These are phyloP conservation scores for Poecilia velifera DNA, from an alignment of 2,797 vertebrate species.

Conservation along the genomic window DNA sequence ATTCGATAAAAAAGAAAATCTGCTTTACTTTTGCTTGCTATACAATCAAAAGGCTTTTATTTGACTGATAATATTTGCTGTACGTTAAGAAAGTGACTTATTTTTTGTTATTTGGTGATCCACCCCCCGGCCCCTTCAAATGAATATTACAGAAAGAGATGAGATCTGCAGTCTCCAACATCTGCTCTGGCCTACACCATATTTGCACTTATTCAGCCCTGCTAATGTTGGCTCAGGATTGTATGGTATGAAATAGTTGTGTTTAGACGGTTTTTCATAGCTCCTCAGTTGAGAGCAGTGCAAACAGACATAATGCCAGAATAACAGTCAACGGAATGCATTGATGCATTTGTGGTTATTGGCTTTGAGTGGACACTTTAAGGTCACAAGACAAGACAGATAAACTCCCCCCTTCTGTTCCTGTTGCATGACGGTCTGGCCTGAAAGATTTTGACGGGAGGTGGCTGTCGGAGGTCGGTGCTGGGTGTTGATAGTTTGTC, in stretches of 20 bases:
- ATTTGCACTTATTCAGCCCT: slow-evolving; percentile 55
- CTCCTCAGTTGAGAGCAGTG: slow-evolving; percentile 72
- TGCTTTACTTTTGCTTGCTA: neutral
- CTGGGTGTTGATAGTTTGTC: slow-evolving; percentile 7
- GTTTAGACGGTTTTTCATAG: slow-evolving; percentile 77
- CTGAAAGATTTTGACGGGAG: slow-evolving; percentile 49
- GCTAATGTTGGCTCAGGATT: slow-evolving; percentile 56
- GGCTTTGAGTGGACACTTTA: slow-evolving; percentile 75
- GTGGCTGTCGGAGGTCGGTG: slow-evolving; percentile 21
- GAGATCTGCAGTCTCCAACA: slow-evolving; percentile 23
- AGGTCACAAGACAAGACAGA: slow-evolving; percentile 75
- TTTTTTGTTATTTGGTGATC: neutral
- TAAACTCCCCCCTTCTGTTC: slow-evolving; percentile 53
- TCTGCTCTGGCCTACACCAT: slow-evolving; percentile 43
- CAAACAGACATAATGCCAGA: slow-evolving; percentile 81
- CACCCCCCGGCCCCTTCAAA: rapidly evolving
- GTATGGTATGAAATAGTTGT: slow-evolving; percentile 66
- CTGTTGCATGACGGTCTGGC: slow-evolving; percentile 49
- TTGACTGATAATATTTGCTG: neutral
- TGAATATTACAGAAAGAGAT: neutral
- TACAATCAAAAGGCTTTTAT: neutral
- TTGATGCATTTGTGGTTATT: slow-evolving; percentile 72
- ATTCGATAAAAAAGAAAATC: neutral
- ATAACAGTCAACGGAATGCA: slow-evolving; percentile 80
- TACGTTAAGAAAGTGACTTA: neutral